Evolutionary conservation across 1,140 invertebrate species (phyloP), one percentile per base, ranked within the genome.

Genomic region (Argopecten irradians): DNA sequence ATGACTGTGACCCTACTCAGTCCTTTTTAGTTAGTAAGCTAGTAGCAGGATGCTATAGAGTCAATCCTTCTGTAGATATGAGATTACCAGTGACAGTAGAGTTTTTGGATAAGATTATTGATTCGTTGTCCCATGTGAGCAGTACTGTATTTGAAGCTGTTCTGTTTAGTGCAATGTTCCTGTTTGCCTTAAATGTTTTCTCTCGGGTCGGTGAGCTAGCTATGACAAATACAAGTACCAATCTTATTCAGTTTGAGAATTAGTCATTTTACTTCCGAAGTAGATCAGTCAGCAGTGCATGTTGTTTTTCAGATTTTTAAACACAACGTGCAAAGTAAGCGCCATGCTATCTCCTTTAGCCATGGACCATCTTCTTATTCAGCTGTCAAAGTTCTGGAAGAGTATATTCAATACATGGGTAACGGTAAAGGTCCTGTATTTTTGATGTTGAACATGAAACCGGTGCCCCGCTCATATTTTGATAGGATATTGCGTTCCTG

Each of bases 1-100:
- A 34, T 13, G 11, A 34, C 9, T 16, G 9, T 43, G 86, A 87
- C 28, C 86, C 86, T 11, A 83, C 86, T 19, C 14, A 87, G 32
- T 35, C 22, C 3, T 87, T 83, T 83, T 16, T 87, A 8, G 86
- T 87, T 14, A 32, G 28, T n/a, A 87, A 87, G 39, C 7, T 83
- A 8, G 34, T 87, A 39, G n/a, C 34, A 39, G 34, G 84, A 19
- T 85, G 36, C 22, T 39, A 85, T 85, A 85, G 36, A n/a, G 19
- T 36, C 19, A 85, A n/a, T 28, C 13, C 34, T 8, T 35, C 34
- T 5, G 34, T 32, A 19, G 84, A 85, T 39, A 85, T 28, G 34
- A 85, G 84, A 85, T 34, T 85, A 85, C 14, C 84, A 16, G 36
- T 85, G 34, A 39, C 84, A 34, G 34, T 41, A 1, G n/a, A 34